Percentiles rank a stretch among this genome's conserved stretches.
phyloP scores from a whole-genome alignment of 2,888 invertebrate species.

The Cyaniris semiargus region DNA sequence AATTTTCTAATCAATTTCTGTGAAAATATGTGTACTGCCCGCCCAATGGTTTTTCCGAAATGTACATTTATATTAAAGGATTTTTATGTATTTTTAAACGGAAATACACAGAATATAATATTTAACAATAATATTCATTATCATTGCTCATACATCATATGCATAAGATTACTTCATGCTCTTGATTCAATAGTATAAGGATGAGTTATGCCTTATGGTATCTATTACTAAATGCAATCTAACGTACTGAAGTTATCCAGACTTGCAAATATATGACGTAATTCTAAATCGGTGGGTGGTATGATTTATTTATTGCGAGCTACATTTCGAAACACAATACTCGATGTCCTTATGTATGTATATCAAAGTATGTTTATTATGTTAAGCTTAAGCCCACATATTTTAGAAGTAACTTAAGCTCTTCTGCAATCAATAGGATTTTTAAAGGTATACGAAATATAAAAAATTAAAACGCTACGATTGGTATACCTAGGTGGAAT shows the following conservation, averaged over 20 bases:
- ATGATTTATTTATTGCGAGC: neutral
- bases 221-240: constrained; percentile 8
- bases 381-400: neutral
- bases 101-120: neutral
- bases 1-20: no score
- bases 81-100: no score
- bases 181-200: neutral
- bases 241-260: constrained; percentile 1
- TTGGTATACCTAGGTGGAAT: no score
- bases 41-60: no score
- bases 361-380: neutral
- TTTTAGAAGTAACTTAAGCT: no score
- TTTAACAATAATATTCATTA: neutral
- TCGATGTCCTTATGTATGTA: neutral
- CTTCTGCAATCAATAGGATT: neutral
- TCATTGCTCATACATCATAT: neutral
- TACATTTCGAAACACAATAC: neutral
- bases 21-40: no score
- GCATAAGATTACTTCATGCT: neutral
- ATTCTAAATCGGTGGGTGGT: neutral
- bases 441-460: neutral
- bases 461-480: no score
- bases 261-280: constrained; percentile 1
- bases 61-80: no score
- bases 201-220: constrained; percentile 1